Evolutionary conservation across 2,888 invertebrate genomes (phyloP).

Genomic region (Rhorus exstirpatorius): DNA sequence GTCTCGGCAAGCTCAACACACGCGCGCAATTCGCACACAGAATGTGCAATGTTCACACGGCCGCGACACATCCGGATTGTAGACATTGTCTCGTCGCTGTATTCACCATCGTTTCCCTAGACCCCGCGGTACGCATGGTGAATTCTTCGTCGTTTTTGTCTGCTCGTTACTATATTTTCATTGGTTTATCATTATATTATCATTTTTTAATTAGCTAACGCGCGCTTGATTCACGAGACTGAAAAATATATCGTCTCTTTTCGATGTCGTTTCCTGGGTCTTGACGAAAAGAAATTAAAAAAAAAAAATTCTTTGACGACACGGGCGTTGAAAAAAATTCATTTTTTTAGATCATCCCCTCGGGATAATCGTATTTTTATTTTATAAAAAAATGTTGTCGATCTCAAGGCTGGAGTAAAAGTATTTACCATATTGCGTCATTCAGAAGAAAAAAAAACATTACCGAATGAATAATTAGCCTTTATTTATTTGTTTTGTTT

Average conservation of each 20-base stretch:
- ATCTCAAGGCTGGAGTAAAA: no score
- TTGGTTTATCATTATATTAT: neutral
- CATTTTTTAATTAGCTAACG: conserved; percentile 4
- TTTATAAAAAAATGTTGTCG: no score
- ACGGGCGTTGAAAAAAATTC: no score
- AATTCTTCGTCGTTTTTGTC: conserved; percentile 25
- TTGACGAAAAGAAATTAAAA: no score
- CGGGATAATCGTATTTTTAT: no score
- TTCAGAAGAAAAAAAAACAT: no score
- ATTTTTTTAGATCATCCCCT: no score
- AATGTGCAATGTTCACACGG: conserved; percentile 32
- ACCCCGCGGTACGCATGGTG: neutral
- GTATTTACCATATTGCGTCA: no score
- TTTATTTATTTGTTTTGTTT: no score
- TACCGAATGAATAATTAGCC: no score
- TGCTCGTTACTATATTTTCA: neutral
- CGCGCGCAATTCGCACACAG: neutral
- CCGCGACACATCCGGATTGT: conserved; percentile 56
- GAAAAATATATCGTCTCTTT: neutral
- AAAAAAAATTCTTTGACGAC: no score
- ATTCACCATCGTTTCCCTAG: conserved; percentile 31
- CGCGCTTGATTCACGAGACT: neutral
- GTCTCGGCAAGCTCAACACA: neutral
- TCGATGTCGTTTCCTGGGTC: neutral
- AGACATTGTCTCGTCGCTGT: conserved; percentile 56